Conservation (phyloP, 1,140 invertebrate species). For the Bombus impatiens region DNA sequence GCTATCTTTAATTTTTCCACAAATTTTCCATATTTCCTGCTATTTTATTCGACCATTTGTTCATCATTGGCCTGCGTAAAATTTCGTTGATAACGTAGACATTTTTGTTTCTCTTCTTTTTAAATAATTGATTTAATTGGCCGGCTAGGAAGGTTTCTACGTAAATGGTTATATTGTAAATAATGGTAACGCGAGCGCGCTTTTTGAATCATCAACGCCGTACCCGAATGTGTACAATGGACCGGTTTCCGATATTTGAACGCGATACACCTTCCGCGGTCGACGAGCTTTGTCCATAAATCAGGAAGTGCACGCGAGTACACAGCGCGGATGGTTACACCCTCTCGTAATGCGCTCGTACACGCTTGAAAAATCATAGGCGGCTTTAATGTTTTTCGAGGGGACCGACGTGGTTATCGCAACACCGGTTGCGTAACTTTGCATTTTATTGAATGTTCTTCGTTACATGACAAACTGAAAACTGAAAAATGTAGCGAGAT, state of each 20-base stretch:
- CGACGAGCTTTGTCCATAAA: constrained; percentile 33
- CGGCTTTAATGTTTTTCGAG: background rate
- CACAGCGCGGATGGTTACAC: constrained; percentile 6
- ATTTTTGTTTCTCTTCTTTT: background rate
- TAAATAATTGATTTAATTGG: background rate
- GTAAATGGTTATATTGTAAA: constrained; percentile 29
- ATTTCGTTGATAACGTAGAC: background rate
- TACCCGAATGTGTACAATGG: constrained; percentile 43
- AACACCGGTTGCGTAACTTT: background rate
- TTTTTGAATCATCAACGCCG: constrained; percentile 52
- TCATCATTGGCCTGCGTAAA: background rate
- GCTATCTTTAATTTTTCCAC: too few relatives aligned
- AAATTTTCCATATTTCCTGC: background rate
- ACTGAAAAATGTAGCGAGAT: background rate
- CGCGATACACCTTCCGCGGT: constrained; percentile 28
- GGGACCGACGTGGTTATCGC: background rate
- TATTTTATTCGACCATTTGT: background rate
- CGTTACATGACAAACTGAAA: background rate
- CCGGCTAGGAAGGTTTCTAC: background rate
- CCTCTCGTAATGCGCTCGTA: background rate
- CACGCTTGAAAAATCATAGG: constrained; percentile 12
- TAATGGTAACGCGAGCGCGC: background rate
- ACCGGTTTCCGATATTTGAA: constrained; percentile 58
- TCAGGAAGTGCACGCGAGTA: constrained; percentile 4
- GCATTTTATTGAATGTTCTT: background rate